Percentiles rank a stretch among this genome's conserved stretches.
These are phyloP conservation scores for Sebastes glaucus DNA, from an alignment of 2,797 vertebrate species.

Conservation along the genomic window DNA sequence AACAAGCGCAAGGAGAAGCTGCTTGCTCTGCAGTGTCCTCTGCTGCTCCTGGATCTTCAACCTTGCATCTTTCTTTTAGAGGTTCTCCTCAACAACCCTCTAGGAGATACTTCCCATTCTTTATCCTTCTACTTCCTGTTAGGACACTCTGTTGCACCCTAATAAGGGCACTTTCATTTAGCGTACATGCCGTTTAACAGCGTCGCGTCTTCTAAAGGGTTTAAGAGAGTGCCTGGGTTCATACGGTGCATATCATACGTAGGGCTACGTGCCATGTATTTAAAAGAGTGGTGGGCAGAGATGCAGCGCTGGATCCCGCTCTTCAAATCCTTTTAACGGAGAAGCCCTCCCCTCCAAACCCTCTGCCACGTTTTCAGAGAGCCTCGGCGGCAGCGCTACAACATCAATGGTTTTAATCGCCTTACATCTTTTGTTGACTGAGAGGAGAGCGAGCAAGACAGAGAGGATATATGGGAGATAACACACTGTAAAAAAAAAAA, in stretches of 20 bases:
- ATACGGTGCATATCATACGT: constrained; percentile 48
- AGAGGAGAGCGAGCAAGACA: constrained; percentile 46
- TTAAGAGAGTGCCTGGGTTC: constrained; percentile 53
- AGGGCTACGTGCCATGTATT: constrained; percentile 69
- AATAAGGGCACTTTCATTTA: constrained; percentile 47
- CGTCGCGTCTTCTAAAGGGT: constrained; percentile 34
- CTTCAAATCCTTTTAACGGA: constrained; percentile 67
- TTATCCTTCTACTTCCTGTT: constrained; percentile 4
- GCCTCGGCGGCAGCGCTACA: constrained; percentile 34
- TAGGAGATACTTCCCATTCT: constrained; percentile 2
- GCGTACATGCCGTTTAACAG: constrained; percentile 25
- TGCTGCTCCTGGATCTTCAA: constrained; percentile 65
- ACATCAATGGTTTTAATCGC: constrained; percentile 70
- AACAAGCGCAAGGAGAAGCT: constrained; percentile 72
- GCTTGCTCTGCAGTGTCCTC: constrained; percentile 71
- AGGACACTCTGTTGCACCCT: constrained; percentile 8
- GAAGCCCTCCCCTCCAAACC: constrained; percentile 50
- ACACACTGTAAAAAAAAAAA: constrained; percentile 18
- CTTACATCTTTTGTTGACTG: constrained; percentile 69
- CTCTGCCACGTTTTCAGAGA: constrained; percentile 40
- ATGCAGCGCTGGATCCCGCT: constrained; percentile 46
- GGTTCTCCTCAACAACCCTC: constrained; percentile 29
- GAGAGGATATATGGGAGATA: constrained; percentile 42
- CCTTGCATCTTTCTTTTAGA: constrained; percentile 47
- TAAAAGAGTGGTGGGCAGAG: constrained; percentile 67